phyloP scores from a whole-genome alignment of 2,888 invertebrate species.

The Lasiommata megera region DNA sequence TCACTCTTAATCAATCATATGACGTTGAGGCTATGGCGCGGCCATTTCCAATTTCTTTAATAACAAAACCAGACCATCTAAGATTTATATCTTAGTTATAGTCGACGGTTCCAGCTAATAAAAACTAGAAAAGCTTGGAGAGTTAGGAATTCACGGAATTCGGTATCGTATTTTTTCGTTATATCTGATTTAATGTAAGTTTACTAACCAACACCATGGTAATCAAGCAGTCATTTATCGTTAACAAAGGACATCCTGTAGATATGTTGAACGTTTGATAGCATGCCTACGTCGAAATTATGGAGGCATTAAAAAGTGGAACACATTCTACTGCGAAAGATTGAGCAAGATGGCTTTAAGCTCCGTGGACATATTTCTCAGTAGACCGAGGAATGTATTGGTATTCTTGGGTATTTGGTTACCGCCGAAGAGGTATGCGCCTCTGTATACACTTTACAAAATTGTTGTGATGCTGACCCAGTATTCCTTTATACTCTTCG shows the following conservation, averaged over 20 bases:
- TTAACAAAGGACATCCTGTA: background rate
- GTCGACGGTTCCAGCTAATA: too few species aligned
- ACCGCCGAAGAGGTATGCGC: constrained; percentile 38
- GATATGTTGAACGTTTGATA: background rate
- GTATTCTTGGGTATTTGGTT: constrained; percentile 58
- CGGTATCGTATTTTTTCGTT: too few species aligned
- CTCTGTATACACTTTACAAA: constrained; percentile 45
- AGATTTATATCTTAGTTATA: too few species aligned
- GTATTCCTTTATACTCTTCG: constrained; percentile 58
- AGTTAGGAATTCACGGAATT: too few species aligned
- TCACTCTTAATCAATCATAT: too few species aligned
- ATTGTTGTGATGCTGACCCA: constrained; percentile 51
- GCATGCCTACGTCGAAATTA: background rate
- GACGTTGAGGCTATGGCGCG: too few species aligned
- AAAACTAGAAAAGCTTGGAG: too few species aligned
- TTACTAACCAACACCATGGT: too few species aligned
- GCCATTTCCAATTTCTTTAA: too few species aligned
- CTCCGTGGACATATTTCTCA: constrained; percentile 48
- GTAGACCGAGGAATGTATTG: constrained; percentile 50
- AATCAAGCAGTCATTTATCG: background rate
- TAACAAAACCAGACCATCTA: too few species aligned
- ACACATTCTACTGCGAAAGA: background rate
- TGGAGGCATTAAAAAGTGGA: background rate
- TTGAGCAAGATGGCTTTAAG: constrained; percentile 37
- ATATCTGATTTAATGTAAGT: too few species aligned